Percentiles rank a stretch among this genome's conserved stretches.
Conservation (phyloP, 2,113 vertebrate species). For the Sminthopsis crassicaudata region DNA sequence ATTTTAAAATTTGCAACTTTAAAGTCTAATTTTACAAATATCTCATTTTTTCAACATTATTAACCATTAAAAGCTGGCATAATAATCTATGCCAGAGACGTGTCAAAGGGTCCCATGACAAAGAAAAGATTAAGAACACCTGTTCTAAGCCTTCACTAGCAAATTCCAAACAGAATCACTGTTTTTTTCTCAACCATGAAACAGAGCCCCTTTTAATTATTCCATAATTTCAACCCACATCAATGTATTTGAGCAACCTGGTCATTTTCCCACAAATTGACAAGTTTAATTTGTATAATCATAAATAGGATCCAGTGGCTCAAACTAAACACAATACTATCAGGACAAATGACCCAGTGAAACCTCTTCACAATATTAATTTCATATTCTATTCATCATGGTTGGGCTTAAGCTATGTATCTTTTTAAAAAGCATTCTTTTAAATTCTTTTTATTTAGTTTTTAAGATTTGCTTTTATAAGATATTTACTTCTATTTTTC, state of each 20-base stretch:
- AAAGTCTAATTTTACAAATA: not conserved
- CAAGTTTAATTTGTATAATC: constrained; percentile 62
- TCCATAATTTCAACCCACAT: constrained; percentile 34
- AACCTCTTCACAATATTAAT: constrained; percentile 55
- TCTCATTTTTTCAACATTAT: not conserved
- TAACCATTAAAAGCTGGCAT: not conserved
- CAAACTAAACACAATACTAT: constrained; percentile 35
- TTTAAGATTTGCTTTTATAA: too few species aligned
- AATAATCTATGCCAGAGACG: not conserved
- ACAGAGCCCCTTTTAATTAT: constrained; percentile 61
- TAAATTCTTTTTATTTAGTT: too few species aligned
- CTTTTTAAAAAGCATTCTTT: not conserved
- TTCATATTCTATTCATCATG: constrained; percentile 77
- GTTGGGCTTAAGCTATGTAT: constrained; percentile 64
- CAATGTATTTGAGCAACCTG: constrained; percentile 45
- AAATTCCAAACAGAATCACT: constrained; percentile 50
- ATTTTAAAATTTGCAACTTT: not conserved
- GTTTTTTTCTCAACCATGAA: constrained; percentile 43
- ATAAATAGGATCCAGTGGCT: constrained; percentile 27
- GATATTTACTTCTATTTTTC: too few species aligned
- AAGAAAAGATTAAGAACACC: not conserved
- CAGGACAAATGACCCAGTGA: constrained; percentile 38
- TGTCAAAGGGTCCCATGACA: not conserved
- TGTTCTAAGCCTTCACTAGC: constrained; percentile 24
- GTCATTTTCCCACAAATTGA: constrained; percentile 58